Conservation (phyloP, 2,797 vertebrate genomes). For the Loris lydekkerianus region DNA sequence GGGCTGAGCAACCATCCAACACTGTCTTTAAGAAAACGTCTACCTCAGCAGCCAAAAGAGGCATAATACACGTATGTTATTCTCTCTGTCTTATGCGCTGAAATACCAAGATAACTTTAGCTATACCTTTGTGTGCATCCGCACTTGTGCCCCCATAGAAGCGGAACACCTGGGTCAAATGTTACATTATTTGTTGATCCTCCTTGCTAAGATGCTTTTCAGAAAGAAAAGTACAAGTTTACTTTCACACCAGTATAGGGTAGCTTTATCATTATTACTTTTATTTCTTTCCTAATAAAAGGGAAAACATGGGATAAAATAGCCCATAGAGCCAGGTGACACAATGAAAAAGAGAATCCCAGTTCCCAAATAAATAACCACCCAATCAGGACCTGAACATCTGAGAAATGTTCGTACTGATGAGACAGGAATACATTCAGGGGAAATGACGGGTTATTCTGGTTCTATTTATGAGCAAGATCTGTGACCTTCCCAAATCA, state of each 20-base stretch:
- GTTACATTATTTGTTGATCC: not conserved
- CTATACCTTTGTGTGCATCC: not conserved
- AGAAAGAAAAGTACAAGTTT: not conserved
- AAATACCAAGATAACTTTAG: not conserved
- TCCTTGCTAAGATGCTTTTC: slow-evolving; percentile 7
- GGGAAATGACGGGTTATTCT: not conserved
- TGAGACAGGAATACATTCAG: not conserved
- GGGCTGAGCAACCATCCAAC: not conserved
- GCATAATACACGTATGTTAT: not conserved
- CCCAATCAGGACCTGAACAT: not conserved
- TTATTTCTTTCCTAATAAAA: slow-evolving; percentile 27
- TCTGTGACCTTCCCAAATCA: slow-evolving; percentile 73
- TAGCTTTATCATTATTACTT: not conserved
- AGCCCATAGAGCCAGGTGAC: not conserved
- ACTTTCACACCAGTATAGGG: not conserved
- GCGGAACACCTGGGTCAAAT: not conserved
- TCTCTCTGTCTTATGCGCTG: not conserved
- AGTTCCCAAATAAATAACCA: slow-evolving; percentile 31
- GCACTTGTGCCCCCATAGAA: not conserved
- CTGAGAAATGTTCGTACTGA: not conserved
- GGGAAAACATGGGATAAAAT: not conserved
- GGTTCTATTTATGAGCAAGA: not conserved
- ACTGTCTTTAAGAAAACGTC: not conserved
- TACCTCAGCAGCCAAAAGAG: not conserved
- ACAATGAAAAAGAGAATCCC: not conserved